Base-by-base conservation (phyloP, 2,888 invertebrate genomes). In the Conops quadrifasciatus region DNA sequence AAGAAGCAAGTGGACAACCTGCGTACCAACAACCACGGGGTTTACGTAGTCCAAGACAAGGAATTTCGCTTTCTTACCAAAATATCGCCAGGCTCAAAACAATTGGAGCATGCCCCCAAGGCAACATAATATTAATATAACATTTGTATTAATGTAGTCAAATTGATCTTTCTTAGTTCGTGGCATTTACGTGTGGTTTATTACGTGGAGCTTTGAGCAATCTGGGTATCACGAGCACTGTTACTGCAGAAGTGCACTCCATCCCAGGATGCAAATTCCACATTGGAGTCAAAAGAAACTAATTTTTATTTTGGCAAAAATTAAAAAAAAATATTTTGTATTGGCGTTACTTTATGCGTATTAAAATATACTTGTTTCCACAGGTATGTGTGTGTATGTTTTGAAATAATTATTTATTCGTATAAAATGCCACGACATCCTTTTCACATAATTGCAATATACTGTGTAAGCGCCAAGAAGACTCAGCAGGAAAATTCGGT, bases 1-100 rank as follows among this genome's bases (percentile, higher is more conserved):
- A 97, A 97, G 81, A 99, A 98, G 84, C 98, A 98, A 88, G 96
- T 99, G 70, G 98, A 99, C 83, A 98, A 98, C 85, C 88, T 99
- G 51, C 79, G 86, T 76, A 99, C 99, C 28, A 99, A 99, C 86
- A 98, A 99, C 85, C 94, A 98, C 87, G 98, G 98, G 13, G 95
- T 98, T 67, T 99, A 98, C 87, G 98, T 99, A 13, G 88, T 99
- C 24, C 97, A 98, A 86, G 98, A 99, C 84, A 97, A 97, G 87
- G 91, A 92, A 71, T 98, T 99, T 85, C 89, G 95, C 71, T 94
- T 98, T 80, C 88, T 99, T 7, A 92, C 92, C 13, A 94, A 93
- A 80, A 91, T 99, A 77, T 95, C 96, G 2, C 92, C 91, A 78
- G 93, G 94, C 4, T 92, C 94, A 80, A 97, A 98, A 81, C 97